Evolutionary conservation across 35 echinoderm and acorn worm species (phyloP).

Genomic region (Holothuria glaberrima): DNA sequence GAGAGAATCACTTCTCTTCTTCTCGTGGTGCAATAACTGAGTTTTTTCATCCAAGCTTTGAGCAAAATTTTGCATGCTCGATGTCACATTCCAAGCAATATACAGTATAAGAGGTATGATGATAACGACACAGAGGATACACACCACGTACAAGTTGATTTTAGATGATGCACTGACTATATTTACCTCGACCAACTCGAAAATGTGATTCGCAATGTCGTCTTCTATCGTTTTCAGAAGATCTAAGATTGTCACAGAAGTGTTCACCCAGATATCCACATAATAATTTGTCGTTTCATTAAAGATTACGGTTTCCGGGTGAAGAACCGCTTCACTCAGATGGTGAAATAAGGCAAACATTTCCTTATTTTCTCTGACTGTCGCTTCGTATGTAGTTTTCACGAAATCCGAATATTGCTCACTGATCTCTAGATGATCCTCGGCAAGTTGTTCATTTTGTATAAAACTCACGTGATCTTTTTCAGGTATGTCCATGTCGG

Average conservation of each 20-base stretch:
- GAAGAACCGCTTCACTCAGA: background rate
- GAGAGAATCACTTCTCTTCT: constrained; percentile 82
- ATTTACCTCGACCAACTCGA: constrained; percentile 24
- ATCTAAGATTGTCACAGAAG: constrained; percentile 3
- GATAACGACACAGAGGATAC: constrained; percentile 54
- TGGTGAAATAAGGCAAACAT: constrained; percentile 1
- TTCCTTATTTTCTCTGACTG: background rate
- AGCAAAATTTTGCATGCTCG: constrained; percentile 77
- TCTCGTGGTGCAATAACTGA: constrained; percentile 65
- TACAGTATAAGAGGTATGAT: constrained; percentile 58
- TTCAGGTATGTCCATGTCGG: constrained; percentile 5
- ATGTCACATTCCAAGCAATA: constrained; percentile 35
- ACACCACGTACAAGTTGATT: constrained; percentile 41
- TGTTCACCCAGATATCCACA: background rate
- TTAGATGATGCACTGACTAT: background rate
- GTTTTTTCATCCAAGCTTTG: constrained; percentile 67
- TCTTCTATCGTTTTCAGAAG: constrained; percentile 19
- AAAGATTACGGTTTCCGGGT: background rate
- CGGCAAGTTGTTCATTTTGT: constrained; percentile 30
- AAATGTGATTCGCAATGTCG: constrained; percentile 10
- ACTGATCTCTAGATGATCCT: constrained; percentile 47
- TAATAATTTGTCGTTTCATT: constrained; percentile 6
- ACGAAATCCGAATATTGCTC: constrained; percentile 16
- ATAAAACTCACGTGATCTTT: constrained; percentile 45
- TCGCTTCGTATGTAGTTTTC: background rate